Conservation (phyloP, 1,140 invertebrate species). For the Bombus confusus region DNA sequence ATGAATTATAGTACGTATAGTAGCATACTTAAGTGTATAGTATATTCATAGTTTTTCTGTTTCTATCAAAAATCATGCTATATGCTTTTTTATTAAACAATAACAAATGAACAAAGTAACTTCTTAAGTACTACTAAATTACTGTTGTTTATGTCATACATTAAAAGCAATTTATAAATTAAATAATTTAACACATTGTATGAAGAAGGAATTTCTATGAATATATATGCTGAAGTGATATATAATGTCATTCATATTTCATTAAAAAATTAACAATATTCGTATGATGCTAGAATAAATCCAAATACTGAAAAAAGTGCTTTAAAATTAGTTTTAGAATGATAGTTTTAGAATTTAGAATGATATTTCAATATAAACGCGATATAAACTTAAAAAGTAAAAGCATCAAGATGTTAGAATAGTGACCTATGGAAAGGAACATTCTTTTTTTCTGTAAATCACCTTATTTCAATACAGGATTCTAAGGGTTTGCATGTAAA, state of each 20-base stretch:
- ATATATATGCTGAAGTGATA: constrained; percentile 1
- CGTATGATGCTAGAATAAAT: not conserved
- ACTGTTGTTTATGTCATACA: constrained; percentile 21
- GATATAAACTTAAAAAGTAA: constrained; percentile 14
- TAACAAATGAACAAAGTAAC: constrained; percentile 41
- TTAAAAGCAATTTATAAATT: constrained; percentile 29
- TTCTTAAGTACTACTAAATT: constrained; percentile 47
- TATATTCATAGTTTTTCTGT: not conserved
- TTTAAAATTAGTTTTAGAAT: not conserved
- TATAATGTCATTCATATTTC: not conserved
- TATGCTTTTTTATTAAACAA: constrained; percentile 42
- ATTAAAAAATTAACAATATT: constrained; percentile 19
- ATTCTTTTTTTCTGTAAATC: constrained; percentile 25
- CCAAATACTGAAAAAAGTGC: constrained; percentile 11
- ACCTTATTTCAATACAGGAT: constrained; percentile 47
- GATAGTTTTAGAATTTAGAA: not conserved
- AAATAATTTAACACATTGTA: constrained; percentile 5
- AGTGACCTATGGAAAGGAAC: constrained; percentile 47
- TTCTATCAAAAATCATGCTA: constrained; percentile 6
- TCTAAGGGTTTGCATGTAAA: constrained; percentile 58
- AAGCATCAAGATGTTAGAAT: constrained; percentile 23
- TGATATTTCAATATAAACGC: not conserved
- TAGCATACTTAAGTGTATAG: not conserved
- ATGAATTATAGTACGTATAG: constrained; percentile 23
- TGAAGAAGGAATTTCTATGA: constrained; percentile 21